phyloP scores from a whole-genome alignment of 2,113 vertebrate genomes.

The Apistogramma diplotaenia region DNA sequence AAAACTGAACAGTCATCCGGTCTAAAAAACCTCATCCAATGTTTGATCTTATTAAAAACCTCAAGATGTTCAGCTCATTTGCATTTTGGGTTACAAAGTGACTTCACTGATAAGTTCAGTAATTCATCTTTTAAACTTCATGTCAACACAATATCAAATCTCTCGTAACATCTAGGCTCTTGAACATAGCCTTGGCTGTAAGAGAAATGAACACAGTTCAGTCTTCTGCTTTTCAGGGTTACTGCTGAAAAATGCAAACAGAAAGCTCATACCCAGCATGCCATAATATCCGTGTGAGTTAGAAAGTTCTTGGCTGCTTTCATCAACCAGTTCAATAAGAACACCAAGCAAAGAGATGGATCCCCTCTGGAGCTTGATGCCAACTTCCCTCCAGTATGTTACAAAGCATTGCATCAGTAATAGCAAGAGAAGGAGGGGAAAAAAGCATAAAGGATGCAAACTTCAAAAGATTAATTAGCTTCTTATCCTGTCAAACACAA shows the following conservation, averaged over 20 bases:
- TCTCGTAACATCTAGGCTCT: neutral
- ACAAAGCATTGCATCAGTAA: conserved; percentile 58
- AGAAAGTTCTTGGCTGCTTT: neutral
- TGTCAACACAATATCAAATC: neutral
- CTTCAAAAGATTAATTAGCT: conserved; percentile 41
- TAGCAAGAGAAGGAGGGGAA: neutral
- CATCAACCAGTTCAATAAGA: neutral
- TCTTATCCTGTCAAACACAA: conserved; percentile 32
- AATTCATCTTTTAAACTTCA: neutral
- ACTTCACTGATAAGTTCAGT: neutral
- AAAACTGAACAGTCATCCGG: no score
- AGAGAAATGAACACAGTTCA: neutral
- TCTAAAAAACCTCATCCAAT: no score
- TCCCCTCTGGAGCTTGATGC: neutral
- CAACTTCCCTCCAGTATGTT: conserved; percentile 22
- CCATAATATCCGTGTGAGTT: neutral
- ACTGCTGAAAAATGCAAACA: neutral
- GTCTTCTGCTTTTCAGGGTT: neutral
- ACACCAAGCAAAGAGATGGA: neutral
- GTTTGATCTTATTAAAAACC: no score
- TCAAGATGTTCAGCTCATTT: neutral
- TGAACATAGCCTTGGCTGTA: neutral
- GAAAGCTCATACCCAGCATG: neutral
- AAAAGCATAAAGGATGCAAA: neutral
- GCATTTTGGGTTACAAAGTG: neutral